Conservation (phyloP, 2,113 vertebrate genomes). For the Oreochromis spilurus region DNA sequence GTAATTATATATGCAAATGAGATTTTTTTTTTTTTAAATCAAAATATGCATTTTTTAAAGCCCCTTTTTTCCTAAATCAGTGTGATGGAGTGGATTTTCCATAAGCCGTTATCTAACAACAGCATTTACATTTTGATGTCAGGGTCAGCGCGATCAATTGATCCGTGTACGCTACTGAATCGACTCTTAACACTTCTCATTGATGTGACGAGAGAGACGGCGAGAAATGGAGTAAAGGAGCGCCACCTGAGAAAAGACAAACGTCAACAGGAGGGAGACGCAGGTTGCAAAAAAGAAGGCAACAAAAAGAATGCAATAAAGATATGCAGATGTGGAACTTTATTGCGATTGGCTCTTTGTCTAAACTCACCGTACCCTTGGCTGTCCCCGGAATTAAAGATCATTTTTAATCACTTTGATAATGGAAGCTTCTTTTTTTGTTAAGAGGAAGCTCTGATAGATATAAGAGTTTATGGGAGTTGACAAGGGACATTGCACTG, state of each 20-base stretch:
- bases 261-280: not conserved
- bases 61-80: not conserved
- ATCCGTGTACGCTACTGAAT: not conserved
- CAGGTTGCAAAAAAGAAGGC: not conserved
- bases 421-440: conserved; percentile 71
- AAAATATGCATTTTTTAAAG: not conserved
- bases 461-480: conserved; percentile 73
- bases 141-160: conserved; percentile 33
- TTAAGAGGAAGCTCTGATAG: conserved; percentile 67
- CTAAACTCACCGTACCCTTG: conserved; percentile 54
- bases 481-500: conserved; percentile 76
- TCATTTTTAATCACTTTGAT: conserved; percentile 75
- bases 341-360: conserved; percentile 35
- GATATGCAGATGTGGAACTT: conserved; percentile 37
- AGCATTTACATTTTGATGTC: conserved; percentile 22
- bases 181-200: conserved; percentile 1
- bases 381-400: conserved; percentile 68
- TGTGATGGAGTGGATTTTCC: not conserved
- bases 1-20: not conserved
- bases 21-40: not conserved
- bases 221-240: not conserved
- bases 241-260: not conserved
- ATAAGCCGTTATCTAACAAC: conserved; percentile 14
- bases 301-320: not conserved
- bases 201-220: not conserved